Evolutionary conservation across 2,888 invertebrate species (phyloP), one percentile per base, ranked within the genome.

Genomic region (Lasioglossum leucozonium): DNA sequence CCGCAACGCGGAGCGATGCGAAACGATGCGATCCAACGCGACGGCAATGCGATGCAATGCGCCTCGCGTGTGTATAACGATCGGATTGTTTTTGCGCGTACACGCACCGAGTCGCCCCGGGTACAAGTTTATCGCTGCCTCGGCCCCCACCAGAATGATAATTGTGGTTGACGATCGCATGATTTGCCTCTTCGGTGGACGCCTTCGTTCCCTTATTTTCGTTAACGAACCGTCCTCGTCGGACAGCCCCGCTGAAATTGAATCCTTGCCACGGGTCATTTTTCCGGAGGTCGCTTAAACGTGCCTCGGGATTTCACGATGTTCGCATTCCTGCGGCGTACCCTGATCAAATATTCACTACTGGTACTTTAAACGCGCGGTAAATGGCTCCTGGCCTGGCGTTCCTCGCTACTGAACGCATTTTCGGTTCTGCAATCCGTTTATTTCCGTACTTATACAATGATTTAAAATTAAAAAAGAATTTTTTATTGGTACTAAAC

Each of bases 41-140:
- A 55, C 55, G 55, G 55, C 16, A 30, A 62, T 30, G 16, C 26
- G 13, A 47, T 71, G 80, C 65, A 22, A 47, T n/a, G 51, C 47
- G 40, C 65, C 22, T 83, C 72, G 83, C 83, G 77, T 81, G 83
- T 62, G 83, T 83, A 67, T 72, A 83, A 81, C 83, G 77, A 81
- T 83, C 72, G 58, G 67, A 58, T 77, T 76, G 77, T 81, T 81
- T 82, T 82, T 82, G 40, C 65, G 55, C 10, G 44, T 65, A 51
- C 80, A 80, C 76, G 81, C 77, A 69, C 40, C 65, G 30, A 75
- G 58, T 67, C 72, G 67, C 77, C 18, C n/a, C 6, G 51, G 77
- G 67, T 69, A 72, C 80, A 55, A 77, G 76, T 77, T 81, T 65
- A 76, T 81, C 81, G 37, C 11, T 13, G 5, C 30, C 62, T 8